Percentiles rank a stretch among this genome's conserved stretches.
These are phyloP conservation scores for Dunckerocampus dactyliophorus DNA, from an alignment of 2,113 vertebrate species.

Conservation along the genomic window DNA sequence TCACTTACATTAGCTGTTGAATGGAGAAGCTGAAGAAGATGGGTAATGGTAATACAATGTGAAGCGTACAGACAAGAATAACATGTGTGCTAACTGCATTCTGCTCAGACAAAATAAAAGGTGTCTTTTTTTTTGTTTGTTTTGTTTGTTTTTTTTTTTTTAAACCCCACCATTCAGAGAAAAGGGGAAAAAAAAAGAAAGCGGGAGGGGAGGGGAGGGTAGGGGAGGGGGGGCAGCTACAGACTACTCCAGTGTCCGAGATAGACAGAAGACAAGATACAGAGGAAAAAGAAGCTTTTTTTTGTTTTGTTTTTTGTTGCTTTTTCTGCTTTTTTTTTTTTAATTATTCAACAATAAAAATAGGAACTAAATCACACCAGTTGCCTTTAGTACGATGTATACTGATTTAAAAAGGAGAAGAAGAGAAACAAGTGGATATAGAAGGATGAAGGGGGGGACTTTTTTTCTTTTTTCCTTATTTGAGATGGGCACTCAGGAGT, in stretches of 20 bases:
- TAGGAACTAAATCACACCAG: constrained; percentile 82
- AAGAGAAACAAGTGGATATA: constrained; percentile 71
- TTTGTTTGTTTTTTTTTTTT: constrained; percentile 30
- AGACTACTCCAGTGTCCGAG: constrained; percentile 81
- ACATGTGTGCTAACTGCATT: constrained; percentile 79
- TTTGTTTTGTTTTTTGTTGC: constrained; percentile 55
- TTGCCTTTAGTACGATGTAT: constrained; percentile 85
- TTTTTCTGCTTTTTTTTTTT: constrained; percentile 62
- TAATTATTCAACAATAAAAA: constrained; percentile 79
- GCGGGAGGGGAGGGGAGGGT: not conserved
- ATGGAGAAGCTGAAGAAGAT: constrained; percentile 80
- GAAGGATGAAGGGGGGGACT: constrained; percentile 71
- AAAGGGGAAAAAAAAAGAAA: constrained; percentile 37
- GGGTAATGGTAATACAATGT: constrained; percentile 78
- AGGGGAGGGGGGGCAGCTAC: constrained; percentile 54
- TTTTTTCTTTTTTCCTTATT: constrained; percentile 52
- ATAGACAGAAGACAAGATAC: constrained; percentile 71
- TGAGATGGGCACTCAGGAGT: constrained; percentile 75
- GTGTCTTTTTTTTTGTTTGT: constrained; percentile 25
- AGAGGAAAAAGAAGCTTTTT: constrained; percentile 68
- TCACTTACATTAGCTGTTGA: constrained; percentile 82
- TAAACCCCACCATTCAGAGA: constrained; percentile 70
- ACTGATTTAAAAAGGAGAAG: constrained; percentile 80
- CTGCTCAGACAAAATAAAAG: constrained; percentile 69
- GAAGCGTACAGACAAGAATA: constrained; percentile 80